Conservation (phyloP, 2,888 invertebrate genomes). For the Serrognathus titanus region DNA sequence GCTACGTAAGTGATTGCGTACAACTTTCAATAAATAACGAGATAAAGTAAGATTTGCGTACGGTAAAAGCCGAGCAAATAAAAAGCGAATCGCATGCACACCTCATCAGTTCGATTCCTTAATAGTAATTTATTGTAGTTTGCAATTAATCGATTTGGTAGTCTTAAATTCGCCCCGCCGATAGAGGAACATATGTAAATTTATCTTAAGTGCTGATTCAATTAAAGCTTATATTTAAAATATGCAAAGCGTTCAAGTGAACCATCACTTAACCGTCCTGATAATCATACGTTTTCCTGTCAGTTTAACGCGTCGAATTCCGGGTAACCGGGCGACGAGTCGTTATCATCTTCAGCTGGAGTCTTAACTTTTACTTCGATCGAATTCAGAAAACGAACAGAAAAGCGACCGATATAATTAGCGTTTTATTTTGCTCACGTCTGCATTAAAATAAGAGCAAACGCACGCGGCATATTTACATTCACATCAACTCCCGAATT, state of each 20-base stretch:
- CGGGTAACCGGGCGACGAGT: constrained; percentile 5
- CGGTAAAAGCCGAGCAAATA: not conserved
- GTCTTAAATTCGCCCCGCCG: constrained; percentile 19
- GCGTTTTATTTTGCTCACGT: not conserved
- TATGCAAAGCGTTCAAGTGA: constrained; percentile 33
- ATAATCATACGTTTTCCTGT: constrained; percentile 19
- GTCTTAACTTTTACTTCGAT: constrained; percentile 8
- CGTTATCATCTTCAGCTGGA: not conserved
- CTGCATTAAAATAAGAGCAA: too few species aligned
- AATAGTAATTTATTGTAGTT: constrained; percentile 27
- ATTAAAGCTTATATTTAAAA: constrained; percentile 37
- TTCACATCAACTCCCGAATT: too few species aligned
- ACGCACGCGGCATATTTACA: too few species aligned
- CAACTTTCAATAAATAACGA: not conserved
- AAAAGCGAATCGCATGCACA: constrained; percentile 1
- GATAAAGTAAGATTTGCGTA: not conserved
- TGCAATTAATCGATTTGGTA: constrained; percentile 17
- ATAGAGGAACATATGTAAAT: constrained; percentile 37
- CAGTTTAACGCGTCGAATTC: constrained; percentile 15
- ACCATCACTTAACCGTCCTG: constrained; percentile 18
- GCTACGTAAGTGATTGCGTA: too few species aligned
- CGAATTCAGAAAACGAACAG: constrained; percentile 13
- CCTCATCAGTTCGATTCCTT: constrained; percentile 14
- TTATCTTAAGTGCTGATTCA: constrained; percentile 36
- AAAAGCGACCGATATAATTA: constrained; percentile 15